Evolutionary conservation across 2,113 vertebrate species (phyloP).

Genomic region (Peucedramus taeniatus): DNA sequence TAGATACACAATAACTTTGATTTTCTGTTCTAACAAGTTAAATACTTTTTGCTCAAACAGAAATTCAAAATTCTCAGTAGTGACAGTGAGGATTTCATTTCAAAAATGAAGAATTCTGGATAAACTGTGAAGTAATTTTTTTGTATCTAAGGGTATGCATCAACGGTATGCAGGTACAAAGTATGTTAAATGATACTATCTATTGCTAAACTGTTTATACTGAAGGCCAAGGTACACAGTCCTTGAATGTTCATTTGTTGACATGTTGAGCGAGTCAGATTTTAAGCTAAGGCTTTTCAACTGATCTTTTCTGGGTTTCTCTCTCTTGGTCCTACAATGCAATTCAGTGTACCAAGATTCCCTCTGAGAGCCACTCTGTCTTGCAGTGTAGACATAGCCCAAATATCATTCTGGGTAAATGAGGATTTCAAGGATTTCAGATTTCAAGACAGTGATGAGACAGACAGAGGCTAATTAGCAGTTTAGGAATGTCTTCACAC

Average conservation of each 20-base stretch:
- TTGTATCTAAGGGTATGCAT: not conserved
- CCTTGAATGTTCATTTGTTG: not conserved
- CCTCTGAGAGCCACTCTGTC: not conserved
- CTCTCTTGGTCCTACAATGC: not conserved
- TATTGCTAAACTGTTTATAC: slow-evolving; percentile 9
- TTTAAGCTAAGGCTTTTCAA: not conserved
- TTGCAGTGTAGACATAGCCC: not conserved
- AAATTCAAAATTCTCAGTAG: not conserved
- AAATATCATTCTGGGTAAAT: not conserved
- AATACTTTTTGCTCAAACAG: not conserved
- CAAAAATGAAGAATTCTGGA: not conserved
- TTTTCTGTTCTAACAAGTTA: not conserved
- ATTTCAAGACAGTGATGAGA: not conserved
- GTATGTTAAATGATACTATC: not conserved
- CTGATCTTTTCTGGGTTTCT: not conserved
- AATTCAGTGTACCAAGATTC: not conserved
- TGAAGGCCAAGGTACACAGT: not conserved
- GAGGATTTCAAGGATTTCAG: not conserved
- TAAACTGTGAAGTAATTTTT: not conserved
- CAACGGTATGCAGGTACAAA: not conserved
- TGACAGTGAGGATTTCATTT: not conserved
- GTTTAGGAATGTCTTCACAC: not conserved
- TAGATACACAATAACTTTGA: not conserved
- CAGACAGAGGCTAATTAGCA: not conserved
- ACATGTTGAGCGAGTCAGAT: not conserved